phyloP scores from a whole-genome alignment of 2,888 invertebrate genomes.

The Drosophila colorata region DNA sequence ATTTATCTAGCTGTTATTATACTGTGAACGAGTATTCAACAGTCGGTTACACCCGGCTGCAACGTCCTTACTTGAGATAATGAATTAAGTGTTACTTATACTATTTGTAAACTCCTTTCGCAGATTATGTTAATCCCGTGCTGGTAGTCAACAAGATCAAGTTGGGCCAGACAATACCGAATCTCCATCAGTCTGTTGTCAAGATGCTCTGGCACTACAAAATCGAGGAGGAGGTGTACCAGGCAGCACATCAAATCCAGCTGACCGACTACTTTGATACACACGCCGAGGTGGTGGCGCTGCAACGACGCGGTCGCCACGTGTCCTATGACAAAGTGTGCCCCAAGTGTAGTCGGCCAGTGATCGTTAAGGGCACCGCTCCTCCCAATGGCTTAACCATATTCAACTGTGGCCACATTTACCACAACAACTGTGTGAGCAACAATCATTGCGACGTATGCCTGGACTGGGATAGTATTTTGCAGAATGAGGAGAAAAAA shows the following conservation, averaged over 20 bases:
- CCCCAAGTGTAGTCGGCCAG: conserved; percentile 91
- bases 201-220: conserved; percentile 98
- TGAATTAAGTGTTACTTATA: neutral
- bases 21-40: no score
- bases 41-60: no score
- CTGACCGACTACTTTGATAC: conserved; percentile 95
- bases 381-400: conserved; percentile 90
- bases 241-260: conserved; percentile 91
- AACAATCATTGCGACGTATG: conserved; percentile 69
- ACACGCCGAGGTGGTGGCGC: conserved; percentile 91
- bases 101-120: neutral
- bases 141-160: conserved; percentile 94
- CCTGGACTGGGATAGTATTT: conserved; percentile 46
- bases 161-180: conserved; percentile 93
- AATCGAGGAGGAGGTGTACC: conserved; percentile 88
- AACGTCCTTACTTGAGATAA: no score
- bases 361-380: conserved; percentile 90
- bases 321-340: conserved; percentile 91
- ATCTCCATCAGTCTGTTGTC: conserved; percentile 94
- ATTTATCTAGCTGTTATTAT: no score
- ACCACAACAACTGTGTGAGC: conserved; percentile 94
- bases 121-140: conserved; percentile 94
- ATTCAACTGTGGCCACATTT: conserved; percentile 95
- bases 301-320: conserved; percentile 92
- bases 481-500: conserved; percentile 16